Conservation (phyloP, 2,888 invertebrate species). For the Darwinula stevensoni region DNA sequence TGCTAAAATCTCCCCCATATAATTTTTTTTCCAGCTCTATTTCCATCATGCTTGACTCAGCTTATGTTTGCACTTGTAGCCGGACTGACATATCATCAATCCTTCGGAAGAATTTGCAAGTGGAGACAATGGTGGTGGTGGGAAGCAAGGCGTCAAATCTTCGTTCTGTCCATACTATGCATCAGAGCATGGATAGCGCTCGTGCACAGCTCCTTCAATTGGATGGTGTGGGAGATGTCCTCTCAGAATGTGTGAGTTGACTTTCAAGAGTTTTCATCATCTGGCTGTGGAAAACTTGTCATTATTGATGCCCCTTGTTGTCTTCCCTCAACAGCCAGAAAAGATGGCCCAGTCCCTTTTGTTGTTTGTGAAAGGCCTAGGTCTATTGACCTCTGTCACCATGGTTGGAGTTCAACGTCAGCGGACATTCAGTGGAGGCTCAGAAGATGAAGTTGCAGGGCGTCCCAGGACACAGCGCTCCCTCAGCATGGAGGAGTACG, state of each 20-base stretch:
- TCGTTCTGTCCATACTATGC: constrained; percentile 43
- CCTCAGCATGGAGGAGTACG: constrained; percentile 55
- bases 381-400: constrained; percentile 44
- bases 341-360: constrained; percentile 58
- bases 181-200: constrained; percentile 44
- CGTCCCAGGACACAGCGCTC: constrained; percentile 12
- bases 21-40: too few relatives aligned
- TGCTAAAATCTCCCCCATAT: too few relatives aligned
- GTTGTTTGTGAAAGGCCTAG: constrained; percentile 64
- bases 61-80: too few relatives aligned
- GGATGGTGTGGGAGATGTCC: constrained; percentile 56
- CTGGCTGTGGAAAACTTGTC: too few relatives aligned
- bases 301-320: too few relatives aligned
- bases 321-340: constrained; percentile 58
- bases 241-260: constrained; percentile 47
- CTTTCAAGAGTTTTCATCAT: too few relatives aligned
- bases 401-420: constrained; percentile 48
- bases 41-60: too few relatives aligned
- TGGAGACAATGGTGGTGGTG: constrained; percentile 48
- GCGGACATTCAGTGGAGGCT: constrained; percentile 26
- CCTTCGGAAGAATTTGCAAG: constrained; percentile 32
- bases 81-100: constrained; percentile 9
- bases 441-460: constrained; percentile 19
- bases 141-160: constrained; percentile 47
- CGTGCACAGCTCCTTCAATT: constrained; percentile 54